Percentiles rank a stretch among this genome's conserved stretches.
Conservation (phyloP, 2,113 vertebrate species). For the Crocuta crocuta region DNA sequence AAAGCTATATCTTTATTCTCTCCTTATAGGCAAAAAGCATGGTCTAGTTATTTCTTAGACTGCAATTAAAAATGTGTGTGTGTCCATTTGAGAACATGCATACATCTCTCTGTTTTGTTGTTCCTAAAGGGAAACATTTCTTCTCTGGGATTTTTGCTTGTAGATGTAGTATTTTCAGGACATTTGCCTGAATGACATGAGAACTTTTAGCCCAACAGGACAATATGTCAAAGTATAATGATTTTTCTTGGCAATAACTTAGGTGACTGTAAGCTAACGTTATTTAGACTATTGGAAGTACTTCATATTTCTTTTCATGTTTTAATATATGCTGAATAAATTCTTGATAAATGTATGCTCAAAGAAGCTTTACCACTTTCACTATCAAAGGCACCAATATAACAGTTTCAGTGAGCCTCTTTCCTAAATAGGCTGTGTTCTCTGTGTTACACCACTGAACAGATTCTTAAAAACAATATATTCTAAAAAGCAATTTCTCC, state of each 20-base stretch:
- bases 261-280: not conserved
- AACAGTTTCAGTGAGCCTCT: not conserved
- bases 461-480: not conserved
- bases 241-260: not conserved
- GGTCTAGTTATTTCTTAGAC: not conserved
- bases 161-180: not conserved
- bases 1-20: not conserved
- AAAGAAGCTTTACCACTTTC: not conserved
- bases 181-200: not conserved
- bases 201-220: not conserved
- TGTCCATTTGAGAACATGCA: not conserved
- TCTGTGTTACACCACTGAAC: not conserved
- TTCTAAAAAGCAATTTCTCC: not conserved
- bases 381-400: not conserved
- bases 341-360: not conserved
- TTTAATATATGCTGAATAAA: not conserved
- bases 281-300: not conserved
- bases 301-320: not conserved
- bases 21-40: not conserved
- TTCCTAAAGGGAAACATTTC: not conserved
- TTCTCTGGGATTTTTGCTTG: not conserved
- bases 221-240: not conserved
- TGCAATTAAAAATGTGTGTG: not conserved
- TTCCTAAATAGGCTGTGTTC: not conserved
- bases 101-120: not conserved